Evolutionary conservation across 1,140 invertebrate species (phyloP).

Genomic region (Linepithema humile): DNA sequence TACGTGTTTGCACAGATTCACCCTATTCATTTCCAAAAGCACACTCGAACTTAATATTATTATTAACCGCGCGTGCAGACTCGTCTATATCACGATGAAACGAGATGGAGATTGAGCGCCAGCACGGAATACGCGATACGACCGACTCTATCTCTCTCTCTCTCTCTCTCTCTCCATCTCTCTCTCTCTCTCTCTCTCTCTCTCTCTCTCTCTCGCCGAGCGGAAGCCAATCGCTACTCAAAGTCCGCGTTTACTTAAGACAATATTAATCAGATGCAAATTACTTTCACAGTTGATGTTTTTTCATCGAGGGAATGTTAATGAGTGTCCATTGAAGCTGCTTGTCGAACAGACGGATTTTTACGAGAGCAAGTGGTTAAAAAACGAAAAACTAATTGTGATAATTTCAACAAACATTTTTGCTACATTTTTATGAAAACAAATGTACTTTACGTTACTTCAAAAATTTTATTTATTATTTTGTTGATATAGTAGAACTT

Average conservation of each 20-base stretch:
- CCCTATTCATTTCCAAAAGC: conserved; percentile 15
- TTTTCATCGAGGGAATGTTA: not conserved
- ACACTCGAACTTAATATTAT: conserved; percentile 55
- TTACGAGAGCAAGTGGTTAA: not conserved
- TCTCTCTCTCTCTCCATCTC: too few relatives aligned
- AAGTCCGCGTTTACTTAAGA: conserved; percentile 28
- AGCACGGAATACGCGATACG: conserved; percentile 3
- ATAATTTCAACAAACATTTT: not conserved
- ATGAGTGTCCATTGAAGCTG: not conserved
- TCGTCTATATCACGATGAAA: conserved; percentile 37
- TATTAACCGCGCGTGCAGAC: conserved; percentile 46
- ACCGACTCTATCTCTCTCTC: not conserved
- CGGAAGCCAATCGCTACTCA: conserved; percentile 16
- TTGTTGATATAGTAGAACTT: not conserved
- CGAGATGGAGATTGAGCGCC: conserved; percentile 47
- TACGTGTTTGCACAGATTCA: conserved; percentile 65
- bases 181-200: too few relatives aligned
- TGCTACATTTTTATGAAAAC: not conserved
- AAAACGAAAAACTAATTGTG: not conserved
- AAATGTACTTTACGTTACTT: not conserved
- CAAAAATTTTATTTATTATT: not conserved
- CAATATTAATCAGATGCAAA: conserved; percentile 23
- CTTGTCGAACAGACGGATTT: not conserved
- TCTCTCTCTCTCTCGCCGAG: too few relatives aligned
- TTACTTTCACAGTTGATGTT: not conserved